Base-by-base conservation (phyloP, 2,888 invertebrate genomes). In the Psylliodes chrysocephalus region DNA sequence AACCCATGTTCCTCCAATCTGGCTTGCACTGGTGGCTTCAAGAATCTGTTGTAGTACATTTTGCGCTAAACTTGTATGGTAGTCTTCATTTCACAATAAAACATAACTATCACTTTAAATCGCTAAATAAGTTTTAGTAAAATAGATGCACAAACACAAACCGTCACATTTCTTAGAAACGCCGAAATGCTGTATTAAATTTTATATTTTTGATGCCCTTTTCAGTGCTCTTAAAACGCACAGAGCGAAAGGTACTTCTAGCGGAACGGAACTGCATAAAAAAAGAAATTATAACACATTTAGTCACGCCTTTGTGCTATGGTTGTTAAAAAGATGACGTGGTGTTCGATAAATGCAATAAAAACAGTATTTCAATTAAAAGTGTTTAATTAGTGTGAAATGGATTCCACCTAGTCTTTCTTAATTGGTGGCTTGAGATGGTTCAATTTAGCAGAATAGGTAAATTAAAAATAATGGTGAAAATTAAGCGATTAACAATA, bases 41-140 rank as follows among this genome's bases (percentile, higher is more conserved):
- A 72, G 75, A 75, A 82, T 64, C 78, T 79, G 64, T 81, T 79
- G 67, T 83, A 82, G 71, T 82, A 82, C 83, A 83, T 83, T 33
- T 47, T 47, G n/a, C 22, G 14, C 25, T 25, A n/a, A 25, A 15
- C 17, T 49, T 2, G 2, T 18, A 42, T 18, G n/a, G n/a, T 42
- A 14, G n/a, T 49, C 6, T 15, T 22, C 28, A 28, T 47, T 15
- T 49, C 17, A 19, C 28, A 28, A 49, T 22, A 2, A 22, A 22
- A 1, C 8, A 22, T 15, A 38, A 38, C 4, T 30, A 14, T 38
- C 38, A 38, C 12, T 38, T 14, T 38, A 38, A 38, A 14, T 12
- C 38, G 10, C 38, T 38, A n/a, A n/a, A n/a, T n/a, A n/a, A n/a
- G n/a, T n/a, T n/a, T n/a, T n/a, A n/a, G n/a, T n/a, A n/a, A n/a